Base-by-base conservation (phyloP, 2,113 vertebrate species). In the Hippocampus abdominalis region DNA sequence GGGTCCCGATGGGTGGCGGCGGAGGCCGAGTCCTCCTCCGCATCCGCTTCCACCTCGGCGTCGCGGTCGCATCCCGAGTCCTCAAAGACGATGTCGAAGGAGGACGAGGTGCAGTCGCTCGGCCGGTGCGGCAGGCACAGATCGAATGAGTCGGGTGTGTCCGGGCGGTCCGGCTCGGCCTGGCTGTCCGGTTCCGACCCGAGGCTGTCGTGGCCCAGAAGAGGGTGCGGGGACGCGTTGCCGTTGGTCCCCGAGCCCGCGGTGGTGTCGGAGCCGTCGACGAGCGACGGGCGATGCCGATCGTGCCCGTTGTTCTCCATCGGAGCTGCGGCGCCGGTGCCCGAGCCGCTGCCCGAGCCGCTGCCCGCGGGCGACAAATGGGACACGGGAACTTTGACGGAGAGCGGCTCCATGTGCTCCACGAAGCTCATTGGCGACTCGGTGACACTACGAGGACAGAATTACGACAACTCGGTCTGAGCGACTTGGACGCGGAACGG, bases 391-490 rank as follows among this genome's bases (percentile, higher is more conserved):
- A 96, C 94, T 86, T 96, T 97, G 79, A 98, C 94, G 0, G 96
- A 98, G 11, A 95, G 93, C 0, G 86, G 93, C 8, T 98, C 97
- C 92, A 95, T 83, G 0, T 95, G 93, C 77, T 95, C 96, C 0
- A 94, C 94, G 82, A 94, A 96, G 88, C 95, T 98, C 80, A 95
- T 91, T 0, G 92, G 94, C 96, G 96, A 99, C 10, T 98, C 96
- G 3, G 94, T 95, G 86, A 93, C 91, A 84, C 97, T 98, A 77
- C 16, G 81, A 67, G 46, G 46, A 80, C 2, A 68, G 20, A 62
- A 13, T 63, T 39, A 68, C 2, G 27, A 18, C 59, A 61, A 20
- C 7, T 61, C 57, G 16, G 15, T 8, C 36, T 20, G 5, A 64
- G 46, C 42, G 42, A 12, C 12, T 44, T 44, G 0, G 32, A 36